A percentile compares a stretch with the other conserved stretches of the same genome.
Conservation (phyloP, 2,113 vertebrate species). For the Callaeas wilsoni region DNA sequence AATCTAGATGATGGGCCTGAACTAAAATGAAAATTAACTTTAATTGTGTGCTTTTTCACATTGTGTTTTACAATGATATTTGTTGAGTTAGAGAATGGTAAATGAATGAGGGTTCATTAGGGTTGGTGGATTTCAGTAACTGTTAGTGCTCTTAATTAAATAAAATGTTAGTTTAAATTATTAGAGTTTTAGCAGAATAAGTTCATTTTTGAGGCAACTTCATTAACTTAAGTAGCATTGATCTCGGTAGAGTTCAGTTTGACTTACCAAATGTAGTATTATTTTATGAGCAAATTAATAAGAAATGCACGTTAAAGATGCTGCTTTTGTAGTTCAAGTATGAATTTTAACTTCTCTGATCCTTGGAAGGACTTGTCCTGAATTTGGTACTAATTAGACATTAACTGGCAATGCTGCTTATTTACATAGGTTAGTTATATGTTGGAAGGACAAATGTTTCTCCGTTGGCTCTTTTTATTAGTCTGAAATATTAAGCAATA, state of each 20-base stretch:
- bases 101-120: background rate
- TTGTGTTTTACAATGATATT: background rate
- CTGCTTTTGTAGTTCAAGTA: background rate
- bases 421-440: background rate
- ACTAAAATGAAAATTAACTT: background rate
- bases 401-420: background rate
- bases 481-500: background rate
- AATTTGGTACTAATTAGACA: background rate
- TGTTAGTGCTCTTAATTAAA: background rate
- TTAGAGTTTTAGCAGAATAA: background rate
- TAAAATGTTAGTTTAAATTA: slow-evolving; percentile 21
- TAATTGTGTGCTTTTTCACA: background rate
- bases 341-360: background rate
- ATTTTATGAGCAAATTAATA: background rate
- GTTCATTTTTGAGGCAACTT: background rate
- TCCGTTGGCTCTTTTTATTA: background rate
- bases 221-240: background rate
- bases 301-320: background rate
- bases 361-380: background rate
- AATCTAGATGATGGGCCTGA: background rate
- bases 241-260: background rate
- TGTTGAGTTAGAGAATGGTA: background rate
- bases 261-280: background rate
- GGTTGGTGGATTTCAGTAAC: slow-evolving; percentile 26
- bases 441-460: background rate